phyloP scores from a whole-genome alignment of 2,888 invertebrate species.

The Agonopterix alstromeriana region DNA sequence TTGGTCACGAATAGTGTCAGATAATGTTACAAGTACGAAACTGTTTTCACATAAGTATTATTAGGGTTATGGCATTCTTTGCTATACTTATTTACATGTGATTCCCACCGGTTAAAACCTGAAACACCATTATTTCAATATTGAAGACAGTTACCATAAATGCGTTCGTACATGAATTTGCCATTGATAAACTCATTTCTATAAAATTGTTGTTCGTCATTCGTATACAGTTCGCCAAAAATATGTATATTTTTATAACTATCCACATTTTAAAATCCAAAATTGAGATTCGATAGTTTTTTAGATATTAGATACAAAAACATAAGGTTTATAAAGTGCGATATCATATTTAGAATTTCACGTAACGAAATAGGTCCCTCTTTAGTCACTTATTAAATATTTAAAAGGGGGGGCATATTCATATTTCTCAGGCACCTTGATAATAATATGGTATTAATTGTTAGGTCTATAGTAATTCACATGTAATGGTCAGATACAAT shows the following conservation, averaged over 20 bases:
- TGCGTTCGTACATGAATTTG: conserved; percentile 30
- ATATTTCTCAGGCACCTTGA: conserved; percentile 32
- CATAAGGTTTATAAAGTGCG: conserved; percentile 38
- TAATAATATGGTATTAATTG: conserved; percentile 41
- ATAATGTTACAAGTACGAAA: not conserved
- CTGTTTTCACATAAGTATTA: not conserved
- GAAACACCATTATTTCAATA: not conserved
- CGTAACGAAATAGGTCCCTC: conserved; percentile 32
- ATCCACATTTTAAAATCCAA: conserved; percentile 63
- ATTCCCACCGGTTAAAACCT: conserved; percentile 4
- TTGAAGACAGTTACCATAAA: not conserved
- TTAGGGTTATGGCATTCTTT: not conserved
- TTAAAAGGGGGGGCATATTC: conserved; percentile 24
- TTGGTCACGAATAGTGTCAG: not conserved
- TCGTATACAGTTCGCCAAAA: conserved; percentile 64
- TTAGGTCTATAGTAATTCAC: conserved; percentile 27
- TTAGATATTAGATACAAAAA: conserved; percentile 30
- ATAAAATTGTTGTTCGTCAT: conserved; percentile 36
- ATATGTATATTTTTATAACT: conserved; percentile 62
- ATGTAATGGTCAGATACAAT: conserved; percentile 53
- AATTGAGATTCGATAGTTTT: conserved; percentile 57
- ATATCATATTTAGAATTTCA: conserved; percentile 47
- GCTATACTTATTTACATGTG: not conserved
- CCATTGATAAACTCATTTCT: conserved; percentile 53
- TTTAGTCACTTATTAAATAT: conserved; percentile 24